Conservation (phyloP, 2,888 invertebrate genomes). For the Cynaeus angustus region DNA sequence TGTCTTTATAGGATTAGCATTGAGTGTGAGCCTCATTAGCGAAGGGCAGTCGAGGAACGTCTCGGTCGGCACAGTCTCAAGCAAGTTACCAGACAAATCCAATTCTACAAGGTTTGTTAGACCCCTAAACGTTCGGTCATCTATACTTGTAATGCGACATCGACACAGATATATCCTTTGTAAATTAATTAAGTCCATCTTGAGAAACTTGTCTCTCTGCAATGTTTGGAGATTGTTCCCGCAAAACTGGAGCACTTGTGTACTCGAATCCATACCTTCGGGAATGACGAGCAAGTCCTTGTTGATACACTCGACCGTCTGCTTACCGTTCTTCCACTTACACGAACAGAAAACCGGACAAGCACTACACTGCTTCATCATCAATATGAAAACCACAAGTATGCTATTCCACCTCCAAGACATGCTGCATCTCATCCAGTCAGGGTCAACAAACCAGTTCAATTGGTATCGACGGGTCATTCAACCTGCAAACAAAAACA, state of each 20-base stretch:
- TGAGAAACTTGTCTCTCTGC: slow-evolving; percentile 85
- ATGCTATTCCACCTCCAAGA: slow-evolving; percentile 34
- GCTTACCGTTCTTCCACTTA: slow-evolving; percentile 95
- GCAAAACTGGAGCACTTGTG: slow-evolving; percentile 90
- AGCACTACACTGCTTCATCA: slow-evolving; percentile 62
- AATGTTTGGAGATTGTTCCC: slow-evolving; percentile 88
- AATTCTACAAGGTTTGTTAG: slow-evolving; percentile 91
- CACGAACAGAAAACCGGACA: slow-evolving; percentile 89
- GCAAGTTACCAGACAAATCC: slow-evolving; percentile 88
- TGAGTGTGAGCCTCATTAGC: slow-evolving; percentile 88
- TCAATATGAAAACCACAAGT: slow-evolving; percentile 40
- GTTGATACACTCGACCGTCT: slow-evolving; percentile 90
- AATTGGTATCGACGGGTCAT: slow-evolving; percentile 10
- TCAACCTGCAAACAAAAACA: slow-evolving; percentile 44
- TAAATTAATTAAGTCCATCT: slow-evolving; percentile 86
- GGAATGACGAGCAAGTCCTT: slow-evolving; percentile 86
- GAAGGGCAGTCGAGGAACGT: slow-evolving; percentile 87
- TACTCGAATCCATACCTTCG: slow-evolving; percentile 85
- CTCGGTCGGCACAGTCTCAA: slow-evolving; percentile 85
- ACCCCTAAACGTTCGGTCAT: slow-evolving; percentile 88
- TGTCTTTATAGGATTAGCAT: slow-evolving; percentile 86
- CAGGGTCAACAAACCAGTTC: slow-evolving; percentile 40
- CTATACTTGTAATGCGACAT: slow-evolving; percentile 85
- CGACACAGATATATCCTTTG: slow-evolving; percentile 89
- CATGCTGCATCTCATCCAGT: slow-evolving; percentile 50